Evolutionary conservation across 2,113 vertebrate genomes (phyloP), one percentile per base, ranked within the genome.

Genomic region (Terrapene triunguis): DNA sequence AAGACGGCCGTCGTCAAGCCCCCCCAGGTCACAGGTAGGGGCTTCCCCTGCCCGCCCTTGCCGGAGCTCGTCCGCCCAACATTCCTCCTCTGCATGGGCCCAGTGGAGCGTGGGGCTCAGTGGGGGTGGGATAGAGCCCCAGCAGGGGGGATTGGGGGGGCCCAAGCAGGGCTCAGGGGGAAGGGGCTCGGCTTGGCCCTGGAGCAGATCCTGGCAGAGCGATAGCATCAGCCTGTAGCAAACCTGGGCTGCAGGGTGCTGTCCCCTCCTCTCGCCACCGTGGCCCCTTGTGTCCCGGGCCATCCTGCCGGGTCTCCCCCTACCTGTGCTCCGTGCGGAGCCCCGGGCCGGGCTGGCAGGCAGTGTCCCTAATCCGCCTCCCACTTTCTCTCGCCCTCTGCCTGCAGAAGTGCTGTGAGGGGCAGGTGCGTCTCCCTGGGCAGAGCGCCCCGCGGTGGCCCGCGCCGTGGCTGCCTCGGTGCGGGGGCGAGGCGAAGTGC

Each of bases 21-120:
- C 80, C 98, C 99, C 7, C 99, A 99, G 98, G 99, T 99, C 89
- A 99, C 99, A 99, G 99, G 99, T 99, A 97, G 96, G 90, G 8
- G 13, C 2, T 5, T 7, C 8, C 11, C 76, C 27, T 11, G 2
- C 6, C 47, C 10, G 2, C 13, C 13, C 21, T 4, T 76, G 50
- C 35, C 22, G 53, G 74, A 42, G 11, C 35, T 48, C 48, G 38
- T 1, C 42, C 24, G 25, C 55, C 55, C 10, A 10, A 5, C 27
- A 6, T 13, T 12, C 27, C 29, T 29, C 11, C 57, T 35, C 32
- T 35, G 29, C 29, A 7, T 62, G 29, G 29, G 59, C 29, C 10
- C 13, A 3, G 59, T 3, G 10, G 59, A 14, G 24, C 5, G 3
- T 47, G 42, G 16, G 50, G 11, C 29, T 38, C 44, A 1, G 44